These are phyloP conservation scores for Chrysochloris asiatica DNA, from an alignment of 2,113 vertebrate species.

Conservation along the genomic window DNA sequence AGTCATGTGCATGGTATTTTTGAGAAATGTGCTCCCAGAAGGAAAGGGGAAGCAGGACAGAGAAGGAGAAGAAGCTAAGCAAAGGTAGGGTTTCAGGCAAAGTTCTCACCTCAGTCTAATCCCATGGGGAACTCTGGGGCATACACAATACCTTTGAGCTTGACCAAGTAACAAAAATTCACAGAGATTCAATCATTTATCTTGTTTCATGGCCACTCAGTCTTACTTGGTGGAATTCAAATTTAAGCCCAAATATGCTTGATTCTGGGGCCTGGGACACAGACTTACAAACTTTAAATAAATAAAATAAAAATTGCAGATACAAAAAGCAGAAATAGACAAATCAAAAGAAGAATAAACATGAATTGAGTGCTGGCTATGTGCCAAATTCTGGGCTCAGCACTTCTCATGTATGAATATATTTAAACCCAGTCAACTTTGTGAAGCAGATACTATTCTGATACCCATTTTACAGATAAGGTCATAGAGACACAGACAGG, in stretches of 20 bases:
- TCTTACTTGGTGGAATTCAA: neutral
- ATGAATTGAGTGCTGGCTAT: neutral
- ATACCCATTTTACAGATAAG: neutral
- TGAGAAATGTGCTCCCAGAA: neutral
- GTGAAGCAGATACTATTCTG: fast-evolving
- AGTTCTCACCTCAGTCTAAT: neutral
- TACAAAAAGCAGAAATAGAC: neutral
- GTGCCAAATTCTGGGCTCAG: neutral
- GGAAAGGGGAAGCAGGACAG: neutral
- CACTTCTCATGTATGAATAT: no score
- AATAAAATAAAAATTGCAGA: no score
- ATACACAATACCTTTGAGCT: neutral
- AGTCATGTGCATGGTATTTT: neutral
- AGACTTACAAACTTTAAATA: neutral
- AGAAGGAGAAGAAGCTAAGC: neutral
- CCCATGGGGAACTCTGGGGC: fast-evolving
- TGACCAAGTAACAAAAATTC: neutral
- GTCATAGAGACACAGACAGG: fast-evolving
- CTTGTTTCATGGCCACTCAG: neutral
- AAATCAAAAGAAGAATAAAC: neutral
- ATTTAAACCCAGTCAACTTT: neutral
- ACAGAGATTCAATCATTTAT: neutral
- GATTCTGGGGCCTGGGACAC: neutral
- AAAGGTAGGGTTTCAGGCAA: neutral
- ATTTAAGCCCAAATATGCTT: neutral